phyloP scores from a whole-genome alignment of 2,113 vertebrate genomes.

The Irena cyanogastra region DNA sequence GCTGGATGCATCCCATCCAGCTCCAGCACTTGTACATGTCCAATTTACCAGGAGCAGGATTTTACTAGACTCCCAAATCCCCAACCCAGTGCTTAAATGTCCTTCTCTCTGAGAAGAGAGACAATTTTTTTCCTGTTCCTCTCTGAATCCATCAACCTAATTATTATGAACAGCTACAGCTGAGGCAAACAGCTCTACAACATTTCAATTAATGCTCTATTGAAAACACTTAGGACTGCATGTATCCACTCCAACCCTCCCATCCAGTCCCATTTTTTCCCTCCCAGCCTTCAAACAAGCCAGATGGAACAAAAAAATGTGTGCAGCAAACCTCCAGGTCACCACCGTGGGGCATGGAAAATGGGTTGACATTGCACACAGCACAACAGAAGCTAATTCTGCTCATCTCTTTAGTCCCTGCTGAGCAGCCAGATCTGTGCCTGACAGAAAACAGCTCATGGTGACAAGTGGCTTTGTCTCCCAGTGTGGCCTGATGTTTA shows the following conservation, averaged over 20 bases:
- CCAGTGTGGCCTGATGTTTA: not conserved
- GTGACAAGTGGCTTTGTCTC: not conserved
- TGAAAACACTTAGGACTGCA: not conserved
- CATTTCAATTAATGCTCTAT: not conserved
- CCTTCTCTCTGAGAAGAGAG: not conserved
- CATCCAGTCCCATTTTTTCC: not conserved
- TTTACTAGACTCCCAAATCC: not conserved
- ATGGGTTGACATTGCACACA: not conserved
- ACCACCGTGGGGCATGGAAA: not conserved
- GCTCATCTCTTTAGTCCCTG: not conserved
- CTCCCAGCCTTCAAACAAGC: not conserved
- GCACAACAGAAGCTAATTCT: not conserved
- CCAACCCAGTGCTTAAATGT: not conserved
- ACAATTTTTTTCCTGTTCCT: not conserved
- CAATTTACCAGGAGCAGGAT: not conserved
- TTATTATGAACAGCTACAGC: constrained; percentile 2
- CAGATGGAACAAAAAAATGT: not conserved
- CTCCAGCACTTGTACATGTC: not conserved
- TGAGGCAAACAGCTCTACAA: not conserved
- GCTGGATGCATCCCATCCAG: not conserved
- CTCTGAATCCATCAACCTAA: constrained; percentile 17
- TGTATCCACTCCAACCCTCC: not conserved
- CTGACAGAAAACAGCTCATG: not conserved
- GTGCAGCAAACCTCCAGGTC: not conserved
- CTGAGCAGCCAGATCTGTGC: not conserved